These are phyloP conservation scores for Leucophenga maculata DNA, from an alignment of 2,888 invertebrate species.

Conservation along the genomic window DNA sequence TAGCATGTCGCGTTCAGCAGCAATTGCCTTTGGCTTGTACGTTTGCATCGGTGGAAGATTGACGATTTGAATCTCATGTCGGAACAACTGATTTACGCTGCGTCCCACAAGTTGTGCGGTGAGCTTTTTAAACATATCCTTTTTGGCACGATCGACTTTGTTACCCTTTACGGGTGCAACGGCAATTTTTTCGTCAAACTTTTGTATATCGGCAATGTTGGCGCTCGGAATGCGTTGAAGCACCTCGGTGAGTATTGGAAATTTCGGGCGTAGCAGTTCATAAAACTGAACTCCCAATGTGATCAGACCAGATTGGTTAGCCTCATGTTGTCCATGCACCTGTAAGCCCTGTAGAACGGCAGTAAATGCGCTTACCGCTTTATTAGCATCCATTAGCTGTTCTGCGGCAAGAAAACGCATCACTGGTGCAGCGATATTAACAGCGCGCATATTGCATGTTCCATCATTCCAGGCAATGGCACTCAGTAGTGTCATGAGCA, in stretches of 20 bases:
- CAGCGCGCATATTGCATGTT: slow-evolving; percentile 85
- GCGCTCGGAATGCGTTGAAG: slow-evolving; percentile 88
- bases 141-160: slow-evolving; percentile 90
- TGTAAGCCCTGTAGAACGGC: slow-evolving; percentile 86
- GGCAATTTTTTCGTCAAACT: slow-evolving; percentile 87
- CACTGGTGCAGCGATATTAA: slow-evolving; percentile 81
- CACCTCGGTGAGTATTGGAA: slow-evolving; percentile 78
- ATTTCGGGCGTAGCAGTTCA: slow-evolving; percentile 84
- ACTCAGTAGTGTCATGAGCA: slow-evolving; percentile 77
- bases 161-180: slow-evolving; percentile 79
- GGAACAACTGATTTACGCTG: slow-evolving; percentile 89
- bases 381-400: slow-evolving; percentile 77
- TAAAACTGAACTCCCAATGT: slow-evolving; percentile 89
- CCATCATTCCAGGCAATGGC: slow-evolving; percentile 92
- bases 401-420: slow-evolving; percentile 79
- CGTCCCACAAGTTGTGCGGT: slow-evolving; percentile 87
- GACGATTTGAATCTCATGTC: slow-evolving; percentile 88
- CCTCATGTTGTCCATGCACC: slow-evolving; percentile 91
- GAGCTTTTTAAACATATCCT: slow-evolving; percentile 91
- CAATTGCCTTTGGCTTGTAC: slow-evolving; percentile 37
- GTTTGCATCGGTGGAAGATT: slow-evolving; percentile 82
- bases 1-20: slow-evolving; percentile 53
- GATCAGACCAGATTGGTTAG: slow-evolving; percentile 85
- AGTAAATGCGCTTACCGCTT: slow-evolving; percentile 83
- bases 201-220: slow-evolving; percentile 84